Base-by-base conservation (phyloP, 1,140 invertebrate species). In the Acromyrmex echinatior region DNA sequence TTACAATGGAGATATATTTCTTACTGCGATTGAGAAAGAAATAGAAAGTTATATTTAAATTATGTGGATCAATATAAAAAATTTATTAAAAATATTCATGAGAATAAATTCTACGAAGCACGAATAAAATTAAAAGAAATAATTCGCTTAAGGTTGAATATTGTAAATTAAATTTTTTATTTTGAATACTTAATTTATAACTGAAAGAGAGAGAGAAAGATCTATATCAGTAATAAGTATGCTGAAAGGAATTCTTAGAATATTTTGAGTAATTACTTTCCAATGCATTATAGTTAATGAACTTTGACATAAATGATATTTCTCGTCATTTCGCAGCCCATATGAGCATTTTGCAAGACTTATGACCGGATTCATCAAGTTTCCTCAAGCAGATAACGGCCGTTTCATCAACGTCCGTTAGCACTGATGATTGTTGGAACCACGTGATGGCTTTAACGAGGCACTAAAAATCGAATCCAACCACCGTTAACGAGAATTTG, bases 341-440 rank as follows among this genome's bases (percentile, higher is more conserved):
- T 76, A 45, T 16, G 56, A 77, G 35, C 4, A 25, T 62, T 77
- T 77, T 78, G 74, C 35, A 45, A 78, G 74, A 63, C 74, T 78
- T 63, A 78, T 63, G 35, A 18, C 9, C 14, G n/a, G 21, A 78
- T 65, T 78, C 25, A 65, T 78, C 76, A 78, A 63, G 60, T 49
- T 78, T 9, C n/a, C 35, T 76, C 73, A 62, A 76, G 73, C 73
- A 63, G 60, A 78, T 78, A 78, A 78, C 76, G 58, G 35, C 35
- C 58, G 21, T 78, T 78, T 78, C 35, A 65, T 78, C 58, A 78
- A 63, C 16, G 63, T 56, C 65, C 31, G 56, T 78, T 78, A 78
- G 21, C 45, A 51, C 65, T 56, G 63, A 81, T 31, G 51, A 70
- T 70, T 81, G 78, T 81, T 81, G n/a, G 53, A 81, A 39, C 14